These are phyloP conservation scores for Collichthys lucidus DNA, from an alignment of 2,113 vertebrate genomes.

Conservation along the genomic window DNA sequence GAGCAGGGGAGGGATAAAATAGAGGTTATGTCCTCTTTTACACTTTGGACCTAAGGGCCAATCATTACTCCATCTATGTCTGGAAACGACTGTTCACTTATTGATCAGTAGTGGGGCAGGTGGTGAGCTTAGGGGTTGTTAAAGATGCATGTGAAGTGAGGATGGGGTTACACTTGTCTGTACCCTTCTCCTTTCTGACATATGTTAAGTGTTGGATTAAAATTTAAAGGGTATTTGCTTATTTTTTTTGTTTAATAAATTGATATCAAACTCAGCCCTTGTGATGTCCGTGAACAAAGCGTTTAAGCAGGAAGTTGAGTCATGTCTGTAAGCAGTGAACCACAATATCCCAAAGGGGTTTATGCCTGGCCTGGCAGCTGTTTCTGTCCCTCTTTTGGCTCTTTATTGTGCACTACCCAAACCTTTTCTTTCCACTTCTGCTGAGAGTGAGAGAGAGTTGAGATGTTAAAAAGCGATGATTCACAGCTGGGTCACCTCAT, in stretches of 20 bases:
- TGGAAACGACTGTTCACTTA: conserved; percentile 55
- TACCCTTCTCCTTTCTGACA: not conserved
- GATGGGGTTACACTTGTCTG: conserved; percentile 46
- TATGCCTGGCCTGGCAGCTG: conserved; percentile 68
- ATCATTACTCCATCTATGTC: conserved; percentile 55
- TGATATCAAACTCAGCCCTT: not conserved
- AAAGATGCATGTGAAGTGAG: conserved; percentile 67
- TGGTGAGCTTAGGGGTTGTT: conserved; percentile 62
- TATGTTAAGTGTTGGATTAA: not conserved
- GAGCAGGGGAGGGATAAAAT: conserved; percentile 18
- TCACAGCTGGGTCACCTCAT: conserved; percentile 64
- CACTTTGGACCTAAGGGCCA: conserved; percentile 49
- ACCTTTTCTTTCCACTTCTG: not conserved
- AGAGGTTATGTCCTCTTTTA: conserved; percentile 44
- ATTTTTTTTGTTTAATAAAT: not conserved
- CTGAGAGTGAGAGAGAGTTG: conserved; percentile 2
- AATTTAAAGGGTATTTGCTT: not conserved
- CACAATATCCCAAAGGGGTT: conserved; percentile 50
- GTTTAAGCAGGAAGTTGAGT: conserved; percentile 55
- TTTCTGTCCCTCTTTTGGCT: conserved; percentile 61
- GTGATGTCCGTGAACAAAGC: conserved; percentile 22
- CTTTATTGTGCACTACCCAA: conserved; percentile 30
- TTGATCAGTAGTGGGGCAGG: conserved; percentile 69
- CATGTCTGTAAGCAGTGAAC: conserved; percentile 54
- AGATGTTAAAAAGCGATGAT: conserved; percentile 66